Evolutionary conservation across 2,113 vertebrate genomes (phyloP).

Genomic region (Lamprotornis superbus): DNA sequence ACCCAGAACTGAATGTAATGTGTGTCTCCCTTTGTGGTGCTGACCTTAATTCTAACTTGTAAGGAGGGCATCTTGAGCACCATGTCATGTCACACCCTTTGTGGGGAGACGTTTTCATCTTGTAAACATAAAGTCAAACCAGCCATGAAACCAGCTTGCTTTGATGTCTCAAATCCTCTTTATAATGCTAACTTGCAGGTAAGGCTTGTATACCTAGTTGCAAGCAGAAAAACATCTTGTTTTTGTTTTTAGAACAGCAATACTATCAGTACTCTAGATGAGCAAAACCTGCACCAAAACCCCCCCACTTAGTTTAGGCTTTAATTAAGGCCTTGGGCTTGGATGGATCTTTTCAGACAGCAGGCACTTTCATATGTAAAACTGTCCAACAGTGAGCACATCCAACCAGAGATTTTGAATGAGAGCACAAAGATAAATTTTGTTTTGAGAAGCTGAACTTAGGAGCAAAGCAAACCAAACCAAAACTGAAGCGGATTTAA

Average conservation of each 20-base stretch:
- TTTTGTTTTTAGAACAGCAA: neutral
- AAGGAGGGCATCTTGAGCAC: accelerated
- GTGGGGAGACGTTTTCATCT: neutral
- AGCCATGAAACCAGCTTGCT: neutral
- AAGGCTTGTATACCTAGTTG: neutral
- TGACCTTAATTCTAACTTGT: neutral
- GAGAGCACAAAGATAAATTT: neutral
- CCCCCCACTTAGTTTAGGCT: neutral
- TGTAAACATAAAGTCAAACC: neutral
- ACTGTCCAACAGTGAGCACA: neutral
- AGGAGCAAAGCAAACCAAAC: neutral
- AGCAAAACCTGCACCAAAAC: neutral
- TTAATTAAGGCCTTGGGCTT: neutral
- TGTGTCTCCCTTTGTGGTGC: neutral
- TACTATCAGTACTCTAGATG: neutral
- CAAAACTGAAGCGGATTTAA: neutral
- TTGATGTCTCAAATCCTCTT: neutral
- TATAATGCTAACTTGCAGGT: neutral
- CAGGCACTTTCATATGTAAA: neutral
- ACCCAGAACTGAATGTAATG: neutral
- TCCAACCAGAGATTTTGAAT: neutral
- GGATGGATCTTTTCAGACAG: neutral
- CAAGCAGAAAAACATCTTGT: neutral
- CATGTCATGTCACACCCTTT: neutral
- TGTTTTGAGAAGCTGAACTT: neutral